Evolutionary conservation across 1,140 invertebrate genomes (phyloP).

Genomic region (Bombus affinis): DNA sequence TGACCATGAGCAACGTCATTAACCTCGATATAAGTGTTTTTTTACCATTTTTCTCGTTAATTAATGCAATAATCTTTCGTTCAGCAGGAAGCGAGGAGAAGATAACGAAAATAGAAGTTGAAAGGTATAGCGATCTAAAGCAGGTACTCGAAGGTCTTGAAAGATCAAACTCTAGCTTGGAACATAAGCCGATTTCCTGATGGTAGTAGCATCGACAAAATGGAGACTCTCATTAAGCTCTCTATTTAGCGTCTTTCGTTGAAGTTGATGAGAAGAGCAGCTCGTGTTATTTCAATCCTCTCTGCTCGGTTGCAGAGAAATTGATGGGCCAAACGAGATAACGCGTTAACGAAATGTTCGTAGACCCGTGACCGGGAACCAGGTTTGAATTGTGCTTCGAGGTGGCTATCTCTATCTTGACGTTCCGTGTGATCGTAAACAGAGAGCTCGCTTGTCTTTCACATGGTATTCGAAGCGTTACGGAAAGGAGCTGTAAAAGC

Average conservation of each 20-base stretch:
- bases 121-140: neutral
- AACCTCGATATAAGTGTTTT: too few relatives aligned
- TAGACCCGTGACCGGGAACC: constrained; percentile 20
- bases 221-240: constrained; percentile 17
- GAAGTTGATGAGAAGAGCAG: neutral
- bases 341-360: constrained; percentile 43
- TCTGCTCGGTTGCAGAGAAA: constrained; percentile 8
- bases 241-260: neutral
- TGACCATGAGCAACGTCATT: neutral
- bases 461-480: constrained; percentile 40
- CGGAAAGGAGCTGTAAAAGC: constrained; percentile 44
- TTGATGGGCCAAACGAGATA: constrained; percentile 49
- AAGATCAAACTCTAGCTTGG: neutral
- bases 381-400: constrained; percentile 18
- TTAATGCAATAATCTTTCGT: neutral
- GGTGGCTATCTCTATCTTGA: constrained; percentile 46
- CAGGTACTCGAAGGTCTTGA: neutral
- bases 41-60: neutral
- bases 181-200: neutral
- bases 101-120: too few relatives aligned
- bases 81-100: too few relatives aligned
- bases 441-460: constrained; percentile 40
- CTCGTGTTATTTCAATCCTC: constrained; percentile 17
- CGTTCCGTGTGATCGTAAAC: constrained; percentile 51
- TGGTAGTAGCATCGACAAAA: neutral